Base-by-base conservation (phyloP, 2,113 vertebrate genomes). In the Promerops cafer region DNA sequence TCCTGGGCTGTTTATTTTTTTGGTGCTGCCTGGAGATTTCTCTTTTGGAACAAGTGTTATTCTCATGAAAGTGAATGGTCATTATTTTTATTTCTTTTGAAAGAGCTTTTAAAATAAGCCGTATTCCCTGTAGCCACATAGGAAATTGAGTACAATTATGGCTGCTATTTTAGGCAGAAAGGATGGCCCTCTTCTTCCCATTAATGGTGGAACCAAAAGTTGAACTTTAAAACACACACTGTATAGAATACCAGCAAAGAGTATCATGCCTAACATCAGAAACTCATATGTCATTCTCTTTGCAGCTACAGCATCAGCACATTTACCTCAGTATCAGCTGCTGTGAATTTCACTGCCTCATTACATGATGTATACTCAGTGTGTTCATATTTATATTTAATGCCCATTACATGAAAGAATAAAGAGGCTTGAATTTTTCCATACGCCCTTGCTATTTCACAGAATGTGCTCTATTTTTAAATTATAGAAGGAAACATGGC, bases 201-300 rank as follows among this genome's bases (percentile, higher is more conserved):
- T 21, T 13, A 40, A 1, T n/a, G 30, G 10, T 42, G 39, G 47
- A 49, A 54, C 9, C 13, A 74, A 66, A 42, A 40, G 2, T 27
- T 72, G 50, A 70, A 12, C 15, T 57, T n/a, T 7, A 21, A 49
- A 83, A 19, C 19, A 39, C 14, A 6, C 3, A 2, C 23, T 63
- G 2, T 13, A 1, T 4, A 33, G 7, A 20, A n/a, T 5, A 31
- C 3, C 8, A 6, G 26, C 26, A n/a, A 71, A 52, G 5, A 42
- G 4, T 12, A 8, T 5, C 2, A 1, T 69, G 24, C 35, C 44
- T 75, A 44, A 28, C 22, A 56, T 18, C 19, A 45, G 65, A 28
- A 79, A 31, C 8, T 74, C 1, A 0, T 31, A 18, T 47, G 47
- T 30, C 61, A 69, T 54, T 68, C 47, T 47, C 39, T 54, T 61